These are phyloP conservation scores for Phyllostomus hastatus DNA, from an alignment of 2,113 vertebrate genomes.

Conservation along the genomic window DNA sequence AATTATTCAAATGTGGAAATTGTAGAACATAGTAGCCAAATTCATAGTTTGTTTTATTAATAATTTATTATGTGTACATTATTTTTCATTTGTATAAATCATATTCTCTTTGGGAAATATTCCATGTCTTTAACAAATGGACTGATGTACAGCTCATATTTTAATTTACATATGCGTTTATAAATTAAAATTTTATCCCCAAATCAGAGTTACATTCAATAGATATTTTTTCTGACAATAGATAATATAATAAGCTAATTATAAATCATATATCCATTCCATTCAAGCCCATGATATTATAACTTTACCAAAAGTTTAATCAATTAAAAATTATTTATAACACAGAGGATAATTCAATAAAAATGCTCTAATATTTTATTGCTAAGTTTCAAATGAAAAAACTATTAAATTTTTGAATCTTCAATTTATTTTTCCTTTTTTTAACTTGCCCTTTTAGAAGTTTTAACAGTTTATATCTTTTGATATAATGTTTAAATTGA, in stretches of 20 bases:
- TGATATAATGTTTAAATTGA: background rate
- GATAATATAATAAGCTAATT: background rate
- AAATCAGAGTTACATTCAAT: background rate
- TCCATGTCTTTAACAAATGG: background rate
- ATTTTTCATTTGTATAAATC: background rate
- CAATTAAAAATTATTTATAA: background rate
- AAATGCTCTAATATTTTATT: background rate
- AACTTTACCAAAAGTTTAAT: background rate
- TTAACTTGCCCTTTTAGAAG: background rate
- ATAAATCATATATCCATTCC: background rate
- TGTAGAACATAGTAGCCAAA: background rate
- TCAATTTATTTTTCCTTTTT: background rate
- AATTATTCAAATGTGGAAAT: background rate
- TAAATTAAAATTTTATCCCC: background rate
- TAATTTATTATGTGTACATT: background rate
- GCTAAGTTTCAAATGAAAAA: background rate
- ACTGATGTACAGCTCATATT: background rate
- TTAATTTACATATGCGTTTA: background rate
- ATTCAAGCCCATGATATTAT: background rate
- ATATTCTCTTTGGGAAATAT: background rate
- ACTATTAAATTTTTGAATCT: background rate
- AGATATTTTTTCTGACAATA: background rate
- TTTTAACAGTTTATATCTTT: background rate
- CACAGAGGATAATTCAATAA: background rate
- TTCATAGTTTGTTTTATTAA: background rate